Conservation (phyloP, 2,888 invertebrate species). For the Zygaena filipendulae region DNA sequence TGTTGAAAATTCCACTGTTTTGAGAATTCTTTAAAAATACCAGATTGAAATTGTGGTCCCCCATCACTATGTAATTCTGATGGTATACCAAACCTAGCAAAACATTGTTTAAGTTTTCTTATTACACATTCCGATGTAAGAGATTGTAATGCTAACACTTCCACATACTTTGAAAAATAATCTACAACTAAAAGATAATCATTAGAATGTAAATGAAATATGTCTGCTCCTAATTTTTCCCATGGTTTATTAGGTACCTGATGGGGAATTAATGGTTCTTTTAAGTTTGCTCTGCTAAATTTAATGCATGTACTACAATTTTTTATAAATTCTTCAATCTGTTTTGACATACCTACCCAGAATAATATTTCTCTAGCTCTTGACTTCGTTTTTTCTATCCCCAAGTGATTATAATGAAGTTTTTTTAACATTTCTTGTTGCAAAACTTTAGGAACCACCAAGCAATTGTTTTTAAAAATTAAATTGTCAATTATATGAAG, state of each 20-base stretch:
- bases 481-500: too few relatives aligned
- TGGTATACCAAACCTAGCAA: conserved; percentile 2
- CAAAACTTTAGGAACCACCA: conserved; percentile 1
- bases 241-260: conserved; percentile 3
- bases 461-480: background rate
- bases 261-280: conserved; percentile 5
- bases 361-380: conserved; percentile 1
- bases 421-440: background rate
- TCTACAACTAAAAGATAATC: conserved; percentile 3
- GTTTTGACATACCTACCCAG: conserved; percentile 6
- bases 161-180: too few relatives aligned
- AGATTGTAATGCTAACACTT: conserved; percentile 1
- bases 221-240: conserved; percentile 3
- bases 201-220: conserved; percentile 1
- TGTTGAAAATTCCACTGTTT: conserved; percentile 3
- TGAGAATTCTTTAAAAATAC: background rate
- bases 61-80: conserved; percentile 1
- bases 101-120: background rate
- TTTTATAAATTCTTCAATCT: conserved; percentile 1
- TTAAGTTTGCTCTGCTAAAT: conserved; percentile 1
- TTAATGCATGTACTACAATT: conserved; percentile 4
- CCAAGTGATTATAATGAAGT: conserved; percentile 5
- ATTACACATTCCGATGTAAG: background rate
- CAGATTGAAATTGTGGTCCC: conserved; percentile 1
- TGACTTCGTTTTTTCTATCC: conserved; percentile 3